Base-by-base conservation (phyloP, 2,888 invertebrate genomes). In the Oscheius sp. region DNA sequence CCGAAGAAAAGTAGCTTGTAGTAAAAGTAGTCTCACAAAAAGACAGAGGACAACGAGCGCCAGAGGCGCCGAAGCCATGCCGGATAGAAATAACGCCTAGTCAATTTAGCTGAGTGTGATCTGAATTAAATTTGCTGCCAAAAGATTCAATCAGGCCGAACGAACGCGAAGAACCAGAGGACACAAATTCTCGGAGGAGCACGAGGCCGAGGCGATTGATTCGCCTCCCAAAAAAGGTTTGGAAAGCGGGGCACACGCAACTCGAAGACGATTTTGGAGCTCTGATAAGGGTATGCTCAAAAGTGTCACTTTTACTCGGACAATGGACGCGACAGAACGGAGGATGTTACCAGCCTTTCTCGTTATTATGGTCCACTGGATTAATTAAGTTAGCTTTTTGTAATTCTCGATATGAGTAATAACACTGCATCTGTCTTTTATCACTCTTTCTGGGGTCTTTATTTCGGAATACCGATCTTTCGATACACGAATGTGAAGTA, bases 31-130 rank as follows among this genome's bases (percentile, higher is more conserved):
- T 2, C n/a, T 35, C n/a, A 21, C 33, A 21, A 35, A 2, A 29
- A 55, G 21, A 33, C 51, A 33, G 35, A 37, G 37, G 2, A 68
- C 4, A 21, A 55, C 7, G n/a, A 68, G 68, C 35, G 68, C 55
- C 55, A 55, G 35, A 33, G 68, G 68, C 53, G 37, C 53, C 33
- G 29, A 13, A 21, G 55, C 55, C 53, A 65, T 65, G 9, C 7
- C 33, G 21, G 55, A 68, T 53, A 33, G 50, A 7, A 10, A 10
- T 21, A n/a, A 51, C 13, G 13, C 42, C 13, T 53, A n/a, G 53
- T 35, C 51, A 68, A 68, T 68, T 55, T 37, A 55, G 68, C 68
- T 68, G 55, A 68, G 68, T 55, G 68, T 55, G 7, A 33, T 51
- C 37, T 68, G 68, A 68, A 55, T 55, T 68, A 68, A 68, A 55